Evolutionary conservation across 2,797 vertebrate species (phyloP).

Genomic region (Hydrocynus forskahlii): DNA sequence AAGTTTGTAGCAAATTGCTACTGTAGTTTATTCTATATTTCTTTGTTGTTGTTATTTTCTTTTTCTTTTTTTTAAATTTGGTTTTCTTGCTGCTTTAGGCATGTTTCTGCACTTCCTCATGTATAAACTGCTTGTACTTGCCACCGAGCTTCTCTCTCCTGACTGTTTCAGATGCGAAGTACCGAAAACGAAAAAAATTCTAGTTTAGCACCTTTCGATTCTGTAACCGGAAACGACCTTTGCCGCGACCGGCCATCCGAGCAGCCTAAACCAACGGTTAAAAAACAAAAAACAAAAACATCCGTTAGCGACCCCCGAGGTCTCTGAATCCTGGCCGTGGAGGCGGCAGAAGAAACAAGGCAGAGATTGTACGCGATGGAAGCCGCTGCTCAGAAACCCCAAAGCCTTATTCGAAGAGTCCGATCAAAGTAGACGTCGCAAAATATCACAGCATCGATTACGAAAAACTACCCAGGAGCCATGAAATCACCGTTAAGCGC

Average conservation of each 20-base stretch:
- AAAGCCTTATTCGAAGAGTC: constrained; percentile 81
- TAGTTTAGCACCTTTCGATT: constrained; percentile 10
- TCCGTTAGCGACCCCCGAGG: too few species aligned
- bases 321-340: too few species aligned
- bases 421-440: constrained; percentile 30
- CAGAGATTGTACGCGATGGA: constrained; percentile 81
- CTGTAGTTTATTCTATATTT: constrained; percentile 38
- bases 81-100: constrained; percentile 45
- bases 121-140: constrained; percentile 16
- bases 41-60: constrained; percentile 4
- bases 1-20: constrained; percentile 80
- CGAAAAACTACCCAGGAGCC: constrained; percentile 18
- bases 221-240: neutral
- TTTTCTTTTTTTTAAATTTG: constrained; percentile 15
- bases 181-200: constrained; percentile 18
- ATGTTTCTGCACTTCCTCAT: constrained; percentile 47
- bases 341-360: constrained; percentile 62
- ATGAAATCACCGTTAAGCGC: constrained; percentile 52
- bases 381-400: constrained; percentile 83
- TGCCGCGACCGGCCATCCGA: neutral
- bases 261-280: constrained; percentile 24
- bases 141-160: constrained; percentile 15
- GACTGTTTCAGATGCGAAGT: neutral
- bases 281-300: too few species aligned
- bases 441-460: neutral